phyloP scores from a whole-genome alignment of 1,140 invertebrate genomes.

The Drosophila sp. region DNA sequence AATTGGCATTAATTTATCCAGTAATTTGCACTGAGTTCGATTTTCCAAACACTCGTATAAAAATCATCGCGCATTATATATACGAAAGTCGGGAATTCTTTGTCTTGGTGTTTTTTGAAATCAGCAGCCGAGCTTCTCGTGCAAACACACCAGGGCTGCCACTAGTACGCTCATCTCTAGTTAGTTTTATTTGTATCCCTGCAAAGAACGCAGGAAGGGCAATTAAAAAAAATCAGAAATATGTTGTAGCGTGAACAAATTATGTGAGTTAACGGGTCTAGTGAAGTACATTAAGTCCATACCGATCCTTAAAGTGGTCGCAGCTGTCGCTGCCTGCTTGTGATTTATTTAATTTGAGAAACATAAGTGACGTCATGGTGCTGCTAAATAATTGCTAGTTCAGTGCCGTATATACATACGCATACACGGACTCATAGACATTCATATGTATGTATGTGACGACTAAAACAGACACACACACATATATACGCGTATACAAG shows the following conservation, averaged over 20 bases:
- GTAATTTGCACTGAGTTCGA: too few species aligned
- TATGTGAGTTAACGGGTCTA: constrained; percentile 4
- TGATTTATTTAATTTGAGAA: constrained; percentile 16
- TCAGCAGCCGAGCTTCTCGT: neutral
- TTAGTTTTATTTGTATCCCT: constrained; percentile 10
- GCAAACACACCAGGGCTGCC: neutral
- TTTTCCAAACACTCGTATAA: too few species aligned
- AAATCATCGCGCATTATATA: too few species aligned
- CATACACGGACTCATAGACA: constrained; percentile 26
- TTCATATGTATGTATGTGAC: constrained; percentile 3
- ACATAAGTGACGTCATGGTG: constrained; percentile 72
- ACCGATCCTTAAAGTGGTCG: neutral
- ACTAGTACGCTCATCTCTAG: neutral
- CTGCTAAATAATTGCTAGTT: constrained; percentile 51
- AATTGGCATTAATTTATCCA: too few species aligned
- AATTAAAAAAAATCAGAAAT: constrained; percentile 8
- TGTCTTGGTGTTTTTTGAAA: constrained; percentile 1
- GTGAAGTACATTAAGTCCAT: neutral
- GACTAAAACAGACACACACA: neutral
- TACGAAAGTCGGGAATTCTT: neutral
- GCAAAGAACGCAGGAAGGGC: constrained; percentile 11
- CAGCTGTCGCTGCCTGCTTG: neutral
- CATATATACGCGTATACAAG: constrained; percentile 26
- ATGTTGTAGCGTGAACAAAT: constrained; percentile 13
- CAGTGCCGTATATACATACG: constrained; percentile 18